Evolutionary conservation across 2,888 invertebrate species (phyloP).

Genomic region (Portevinia maculata): DNA sequence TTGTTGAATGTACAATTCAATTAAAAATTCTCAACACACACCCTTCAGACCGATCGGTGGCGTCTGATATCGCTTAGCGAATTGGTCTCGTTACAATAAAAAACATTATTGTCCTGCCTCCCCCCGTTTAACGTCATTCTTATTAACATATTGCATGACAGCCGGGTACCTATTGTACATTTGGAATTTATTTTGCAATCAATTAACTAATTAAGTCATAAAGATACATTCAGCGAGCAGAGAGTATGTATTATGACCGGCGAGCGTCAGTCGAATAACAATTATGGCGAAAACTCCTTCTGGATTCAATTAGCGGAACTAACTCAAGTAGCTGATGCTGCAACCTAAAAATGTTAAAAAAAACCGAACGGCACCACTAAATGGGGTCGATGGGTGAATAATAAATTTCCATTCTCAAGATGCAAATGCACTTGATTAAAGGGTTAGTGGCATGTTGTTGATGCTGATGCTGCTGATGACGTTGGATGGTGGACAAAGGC

Average conservation of each 20-base stretch:
- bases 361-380: constrained; percentile 24
- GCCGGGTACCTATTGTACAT: constrained; percentile 31
- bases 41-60: constrained; percentile 21
- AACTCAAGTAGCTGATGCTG: constrained; percentile 23
- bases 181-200: constrained; percentile 49
- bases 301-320: constrained; percentile 44
- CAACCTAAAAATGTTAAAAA: constrained; percentile 14
- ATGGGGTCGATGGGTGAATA: constrained; percentile 64
- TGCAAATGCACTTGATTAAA: constrained; percentile 64
- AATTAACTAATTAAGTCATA: constrained; percentile 66
- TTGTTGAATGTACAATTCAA: constrained; percentile 61
- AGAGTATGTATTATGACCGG: not conserved
- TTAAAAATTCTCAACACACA: constrained; percentile 57
- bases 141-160: constrained; percentile 15
- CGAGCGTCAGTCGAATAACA: constrained; percentile 1
- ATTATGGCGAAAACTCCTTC: constrained; percentile 28
- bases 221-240: constrained; percentile 10
- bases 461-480: not conserved
- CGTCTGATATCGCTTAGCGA: constrained; percentile 14
- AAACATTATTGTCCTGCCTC: constrained; percentile 32
- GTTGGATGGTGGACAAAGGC: constrained; percentile 15
- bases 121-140: constrained; percentile 43
- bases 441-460: constrained; percentile 43
- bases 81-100: constrained; percentile 19
- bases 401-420: constrained; percentile 67